These are phyloP conservation scores for Nematopogon swammerdamellus DNA, from an alignment of 2,888 invertebrate genomes.

Conservation along the genomic window DNA sequence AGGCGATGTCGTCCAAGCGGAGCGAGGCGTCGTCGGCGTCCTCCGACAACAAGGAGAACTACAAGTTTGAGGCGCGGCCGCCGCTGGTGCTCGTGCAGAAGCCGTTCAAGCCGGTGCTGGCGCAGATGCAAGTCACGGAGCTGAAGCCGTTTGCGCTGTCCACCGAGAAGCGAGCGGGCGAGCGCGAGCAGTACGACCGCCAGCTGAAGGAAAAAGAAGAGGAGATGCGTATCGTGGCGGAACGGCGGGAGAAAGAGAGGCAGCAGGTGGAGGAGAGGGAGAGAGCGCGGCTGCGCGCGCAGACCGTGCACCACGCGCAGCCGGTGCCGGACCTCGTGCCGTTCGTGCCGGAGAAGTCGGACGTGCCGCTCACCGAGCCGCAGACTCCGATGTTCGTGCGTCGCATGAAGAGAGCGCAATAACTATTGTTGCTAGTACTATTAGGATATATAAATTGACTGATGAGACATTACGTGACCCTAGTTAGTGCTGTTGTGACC, in stretches of 20 bases:
- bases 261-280: slow-evolving; percentile 48
- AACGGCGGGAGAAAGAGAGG: slow-evolving; percentile 30
- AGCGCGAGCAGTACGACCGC: slow-evolving; percentile 60
- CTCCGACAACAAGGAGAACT: slow-evolving; percentile 43
- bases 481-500: too few species aligned
- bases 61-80: slow-evolving; percentile 61
- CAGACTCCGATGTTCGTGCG: slow-evolving; percentile 58
- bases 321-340: slow-evolving; percentile 54
- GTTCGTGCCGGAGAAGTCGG: slow-evolving; percentile 48
- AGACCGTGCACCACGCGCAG: slow-evolving; percentile 59
- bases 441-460: too few species aligned
- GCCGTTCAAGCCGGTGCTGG: slow-evolving; percentile 61
- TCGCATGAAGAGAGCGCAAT: slow-evolving; percentile 18
- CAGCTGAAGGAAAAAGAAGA: slow-evolving; percentile 51
- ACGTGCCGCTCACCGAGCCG: slow-evolving; percentile 57
- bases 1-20: slow-evolving; percentile 19
- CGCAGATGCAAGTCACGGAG: slow-evolving; percentile 35
- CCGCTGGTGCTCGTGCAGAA: slow-evolving; percentile 59
- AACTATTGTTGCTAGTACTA: too few species aligned
- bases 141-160: slow-evolving; percentile 57
- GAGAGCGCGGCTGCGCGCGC: slow-evolving; percentile 48
- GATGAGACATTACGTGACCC: too few species aligned
- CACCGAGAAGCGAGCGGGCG: slow-evolving; percentile 60
- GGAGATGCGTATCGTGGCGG: slow-evolving; percentile 33
- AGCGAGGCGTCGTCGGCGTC: slow-evolving; percentile 27